phyloP scores from a whole-genome alignment of 2,888 invertebrate species.

The Bruchidius siliquastri region DNA sequence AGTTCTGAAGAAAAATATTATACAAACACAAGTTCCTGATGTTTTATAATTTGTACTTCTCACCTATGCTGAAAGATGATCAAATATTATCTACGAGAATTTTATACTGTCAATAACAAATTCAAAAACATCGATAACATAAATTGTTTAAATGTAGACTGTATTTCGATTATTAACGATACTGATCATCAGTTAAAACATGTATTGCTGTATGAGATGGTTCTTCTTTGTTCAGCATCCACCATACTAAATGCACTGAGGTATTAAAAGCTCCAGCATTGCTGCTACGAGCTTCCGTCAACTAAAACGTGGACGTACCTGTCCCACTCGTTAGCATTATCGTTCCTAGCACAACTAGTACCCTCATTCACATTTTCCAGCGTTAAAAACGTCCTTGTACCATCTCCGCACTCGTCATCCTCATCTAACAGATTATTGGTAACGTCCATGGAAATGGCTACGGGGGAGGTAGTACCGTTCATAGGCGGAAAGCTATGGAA shows the following conservation, averaged over 20 bases:
- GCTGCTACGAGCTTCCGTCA: slow-evolving; percentile 58
- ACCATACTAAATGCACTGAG: not conserved
- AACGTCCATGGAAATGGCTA: not conserved
- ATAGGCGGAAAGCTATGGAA: not conserved
- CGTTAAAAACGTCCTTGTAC: not conserved
- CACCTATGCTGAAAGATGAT: too few species aligned
- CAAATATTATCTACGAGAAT: too few species aligned
- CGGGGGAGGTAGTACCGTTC: not conserved
- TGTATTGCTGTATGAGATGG: not conserved
- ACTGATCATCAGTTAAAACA: not conserved
- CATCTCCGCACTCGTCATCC: not conserved
- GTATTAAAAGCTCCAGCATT: slow-evolving; percentile 8
- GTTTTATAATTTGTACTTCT: too few species aligned
- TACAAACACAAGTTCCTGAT: too few species aligned
- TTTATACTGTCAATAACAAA: too few species aligned
- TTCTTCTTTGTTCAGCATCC: not conserved
- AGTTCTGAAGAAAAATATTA: too few species aligned
- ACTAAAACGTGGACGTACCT: slow-evolving; percentile 68
- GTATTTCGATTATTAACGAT: too few species aligned
- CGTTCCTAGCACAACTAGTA: not conserved
- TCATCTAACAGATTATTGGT: not conserved
- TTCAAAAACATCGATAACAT: too few species aligned
- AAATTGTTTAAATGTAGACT: not conserved
- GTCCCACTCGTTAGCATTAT: slow-evolving; percentile 48
- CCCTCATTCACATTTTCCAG: not conserved